A percentile compares a stretch with the other conserved stretches of the same genome.
Conservation (phyloP, 2,888 invertebrate genomes). For the Callosobruchus maculatus region DNA sequence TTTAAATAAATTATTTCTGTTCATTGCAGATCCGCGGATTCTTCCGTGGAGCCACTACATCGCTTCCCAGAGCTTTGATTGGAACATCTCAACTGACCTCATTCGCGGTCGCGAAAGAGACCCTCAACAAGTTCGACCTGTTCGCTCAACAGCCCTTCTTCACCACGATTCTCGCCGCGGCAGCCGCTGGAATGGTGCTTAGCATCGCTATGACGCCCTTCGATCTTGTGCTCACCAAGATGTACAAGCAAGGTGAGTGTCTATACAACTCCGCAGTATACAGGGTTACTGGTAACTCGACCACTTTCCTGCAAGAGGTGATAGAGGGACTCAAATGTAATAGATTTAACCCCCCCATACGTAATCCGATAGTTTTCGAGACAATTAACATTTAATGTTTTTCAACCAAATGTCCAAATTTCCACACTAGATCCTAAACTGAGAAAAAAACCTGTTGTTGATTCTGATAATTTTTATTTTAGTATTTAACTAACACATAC, state of each 20-base stretch:
- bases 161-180: constrained; percentile 63
- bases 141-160: constrained; percentile 51
- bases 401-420: too few species aligned
- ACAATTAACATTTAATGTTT: too few species aligned
- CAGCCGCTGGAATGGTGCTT: constrained; percentile 71
- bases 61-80: constrained; percentile 69
- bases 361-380: too few species aligned
- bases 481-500: too few species aligned
- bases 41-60: constrained; percentile 73
- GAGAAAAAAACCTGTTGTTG: too few species aligned
- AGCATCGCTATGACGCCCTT: constrained; percentile 78
- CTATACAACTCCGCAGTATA: constrained; percentile 25
- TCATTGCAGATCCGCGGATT: constrained; percentile 55
- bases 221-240: constrained; percentile 79
- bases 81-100: constrained; percentile 80
- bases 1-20: too few species aligned
- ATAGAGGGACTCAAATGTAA: too few species aligned
- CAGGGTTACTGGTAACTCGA: too few species aligned
- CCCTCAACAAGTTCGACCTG: constrained; percentile 40
- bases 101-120: constrained; percentile 63
- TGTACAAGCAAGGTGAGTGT: constrained; percentile 78
- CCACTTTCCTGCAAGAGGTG: too few species aligned
- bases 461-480: too few species aligned
- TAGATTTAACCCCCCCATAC: too few species aligned
- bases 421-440: too few species aligned